phyloP scores from a whole-genome alignment of 2,797 vertebrate species.

The Chrosomus eos region DNA sequence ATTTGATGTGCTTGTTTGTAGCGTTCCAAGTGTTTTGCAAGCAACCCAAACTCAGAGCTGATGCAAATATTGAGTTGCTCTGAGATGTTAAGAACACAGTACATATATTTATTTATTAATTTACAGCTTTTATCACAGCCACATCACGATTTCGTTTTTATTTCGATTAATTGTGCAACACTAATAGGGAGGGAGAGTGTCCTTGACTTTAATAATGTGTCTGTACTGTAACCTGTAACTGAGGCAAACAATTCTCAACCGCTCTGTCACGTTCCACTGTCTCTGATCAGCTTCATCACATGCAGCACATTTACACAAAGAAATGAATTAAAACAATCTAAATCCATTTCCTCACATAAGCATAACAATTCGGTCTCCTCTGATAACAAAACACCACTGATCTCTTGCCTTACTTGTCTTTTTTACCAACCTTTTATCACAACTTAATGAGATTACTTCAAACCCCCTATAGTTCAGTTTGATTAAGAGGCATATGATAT shows the following conservation, averaged over 20 bases:
- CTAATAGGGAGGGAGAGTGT: background rate
- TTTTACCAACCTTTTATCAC: constrained; percentile 44
- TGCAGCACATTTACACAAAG: constrained; percentile 20
- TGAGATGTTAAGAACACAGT: background rate
- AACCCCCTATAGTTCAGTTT: constrained; percentile 50
- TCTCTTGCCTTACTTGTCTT: constrained; percentile 1
- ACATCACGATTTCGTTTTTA: background rate
- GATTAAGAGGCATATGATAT: constrained; percentile 61
- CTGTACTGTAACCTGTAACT: background rate
- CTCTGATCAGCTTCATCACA: constrained; percentile 9
- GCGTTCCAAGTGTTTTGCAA: background rate
- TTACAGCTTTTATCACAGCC: background rate
- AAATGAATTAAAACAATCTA: constrained; percentile 35
- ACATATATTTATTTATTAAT: background rate
- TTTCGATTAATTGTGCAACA: background rate
- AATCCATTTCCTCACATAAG: constrained; percentile 40
- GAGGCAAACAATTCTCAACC: background rate
- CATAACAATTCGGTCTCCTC: constrained; percentile 43
- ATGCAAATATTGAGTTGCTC: background rate
- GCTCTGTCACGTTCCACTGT: background rate
- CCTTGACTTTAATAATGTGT: background rate
- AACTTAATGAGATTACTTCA: constrained; percentile 26
- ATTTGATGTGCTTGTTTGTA: background rate
- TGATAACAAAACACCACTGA: constrained; percentile 31
- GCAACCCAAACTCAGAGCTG: background rate